phyloP scores from a whole-genome alignment of 2,888 invertebrate genomes.

The Gisinianus flammeolus region DNA sequence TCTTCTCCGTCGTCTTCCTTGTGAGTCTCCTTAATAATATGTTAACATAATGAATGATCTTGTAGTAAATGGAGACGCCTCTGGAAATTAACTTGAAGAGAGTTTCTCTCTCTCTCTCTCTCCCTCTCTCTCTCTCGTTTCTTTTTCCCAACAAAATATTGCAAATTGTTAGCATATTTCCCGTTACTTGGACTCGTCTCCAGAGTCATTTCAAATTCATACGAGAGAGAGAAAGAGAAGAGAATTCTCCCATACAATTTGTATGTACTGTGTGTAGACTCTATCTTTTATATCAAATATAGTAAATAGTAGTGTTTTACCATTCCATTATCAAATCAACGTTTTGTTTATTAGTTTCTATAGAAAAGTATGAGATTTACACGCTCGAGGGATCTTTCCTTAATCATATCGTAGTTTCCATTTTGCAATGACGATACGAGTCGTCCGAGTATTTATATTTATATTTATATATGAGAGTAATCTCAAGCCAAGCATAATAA shows the following conservation, averaged over 20 bases:
- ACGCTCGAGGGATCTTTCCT: background rate
- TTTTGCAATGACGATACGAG: too few species aligned
- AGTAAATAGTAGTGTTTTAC: background rate
- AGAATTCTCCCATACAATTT: background rate
- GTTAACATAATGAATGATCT: constrained; percentile 26
- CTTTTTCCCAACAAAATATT: constrained; percentile 1
- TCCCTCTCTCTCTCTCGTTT: background rate
- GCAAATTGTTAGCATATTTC: constrained; percentile 21
- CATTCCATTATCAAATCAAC: constrained; percentile 28
- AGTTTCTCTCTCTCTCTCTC: background rate
- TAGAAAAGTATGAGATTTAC: background rate
- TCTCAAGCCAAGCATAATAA: too few species aligned
- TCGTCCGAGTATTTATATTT: too few species aligned
- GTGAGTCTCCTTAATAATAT: constrained; percentile 22
- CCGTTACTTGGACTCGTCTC: background rate
- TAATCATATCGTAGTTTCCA: too few species aligned
- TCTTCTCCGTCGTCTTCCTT: background rate
- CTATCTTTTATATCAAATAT: background rate
- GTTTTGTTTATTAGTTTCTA: constrained; percentile 2
- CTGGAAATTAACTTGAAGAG: constrained; percentile 18
- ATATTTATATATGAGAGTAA: too few species aligned
- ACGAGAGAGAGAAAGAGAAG: background rate
- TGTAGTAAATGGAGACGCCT: constrained; percentile 5
- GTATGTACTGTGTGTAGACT: background rate
- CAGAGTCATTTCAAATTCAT: constrained; percentile 6